Evolutionary conservation across 2,888 invertebrate species (phyloP), one percentile per base, ranked within the genome.

Genomic region (Scaptomyza flava): DNA sequence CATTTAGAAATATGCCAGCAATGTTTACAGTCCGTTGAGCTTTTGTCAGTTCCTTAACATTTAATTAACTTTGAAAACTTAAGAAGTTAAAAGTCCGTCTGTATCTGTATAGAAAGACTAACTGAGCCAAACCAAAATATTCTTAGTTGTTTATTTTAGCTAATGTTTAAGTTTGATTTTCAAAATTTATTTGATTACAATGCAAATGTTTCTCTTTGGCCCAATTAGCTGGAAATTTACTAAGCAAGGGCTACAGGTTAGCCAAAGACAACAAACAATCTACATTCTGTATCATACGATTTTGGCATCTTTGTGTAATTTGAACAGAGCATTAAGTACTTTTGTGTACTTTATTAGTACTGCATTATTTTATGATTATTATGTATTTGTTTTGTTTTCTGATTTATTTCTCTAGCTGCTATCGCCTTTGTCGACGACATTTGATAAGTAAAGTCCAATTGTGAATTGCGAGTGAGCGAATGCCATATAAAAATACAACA

Each of bases 11-110:
- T 70, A 75, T 75, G 64, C 75, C 42, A 51, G 42, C 70, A 76
- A 70, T 79, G 61, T 79, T 75, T 56, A 67, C 67, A 75, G 46
- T 79, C 68, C 62, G 74, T 23, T 74, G 74, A 50, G 62, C 50
- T 56, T 14, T 71, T 66, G 66, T 36, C 43, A 53, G 47, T 62
- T 64, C 60, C 57, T 63, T 46, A 47, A 61, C 65, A 46, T 66
- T 51, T 62, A 62, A 77, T 72, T 34, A 27, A 45, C 30, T 30
- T 27, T 36, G 12, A 27, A 5, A 31, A 27, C 11, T 11, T 11
- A 2, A n/a, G 4, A 17, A 41, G 41, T 17, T 41, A 9, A 9
- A 17, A 41, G 17, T 41, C 1, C 5, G 41, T 17, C n/a, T 27
- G 5, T 27, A 6, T 27, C 27, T 27, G 6, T 6, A 27, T 27